Conservation (phyloP, 2,113 vertebrate species). For the Tachysurus fulvidraco region DNA sequence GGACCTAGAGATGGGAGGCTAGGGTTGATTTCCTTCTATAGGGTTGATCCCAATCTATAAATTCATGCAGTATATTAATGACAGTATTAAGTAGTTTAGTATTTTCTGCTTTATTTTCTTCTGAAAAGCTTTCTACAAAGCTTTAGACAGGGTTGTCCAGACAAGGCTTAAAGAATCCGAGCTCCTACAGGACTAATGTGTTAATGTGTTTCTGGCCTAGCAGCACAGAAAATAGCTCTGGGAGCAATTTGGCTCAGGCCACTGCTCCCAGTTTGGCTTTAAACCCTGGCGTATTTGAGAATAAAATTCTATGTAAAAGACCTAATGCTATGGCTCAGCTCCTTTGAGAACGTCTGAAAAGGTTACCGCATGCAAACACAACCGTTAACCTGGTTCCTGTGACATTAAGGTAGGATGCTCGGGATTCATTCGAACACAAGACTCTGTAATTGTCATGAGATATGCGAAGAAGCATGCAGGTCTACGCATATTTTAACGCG, state of each 20-base stretch:
- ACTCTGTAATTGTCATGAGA: conserved; percentile 15
- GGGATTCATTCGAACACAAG: conserved; percentile 24
- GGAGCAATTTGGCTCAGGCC: conserved; percentile 26
- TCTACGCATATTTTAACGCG: background rate
- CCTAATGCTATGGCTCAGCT: conserved; percentile 41
- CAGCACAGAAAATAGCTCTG: conserved; percentile 22
- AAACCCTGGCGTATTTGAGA: conserved; percentile 1
- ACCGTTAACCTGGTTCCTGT: conserved; percentile 35
- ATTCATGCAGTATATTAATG: background rate
- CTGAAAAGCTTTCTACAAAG: background rate
- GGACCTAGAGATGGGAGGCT: no score
- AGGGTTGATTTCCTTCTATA: background rate
- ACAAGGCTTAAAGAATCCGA: background rate
- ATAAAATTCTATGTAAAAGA: conserved; percentile 32
- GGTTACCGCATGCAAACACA: conserved; percentile 32
- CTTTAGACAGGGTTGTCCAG: background rate
- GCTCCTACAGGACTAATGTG: conserved; percentile 19
- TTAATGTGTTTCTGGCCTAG: conserved; percentile 25
- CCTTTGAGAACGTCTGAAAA: conserved; percentile 42
- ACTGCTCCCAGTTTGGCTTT: conserved; percentile 1
- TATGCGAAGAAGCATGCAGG: background rate
- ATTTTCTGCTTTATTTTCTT: background rate
- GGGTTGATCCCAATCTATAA: background rate
- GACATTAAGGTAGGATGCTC: conserved; percentile 40
- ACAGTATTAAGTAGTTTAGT: background rate